These are phyloP conservation scores for Himalopsyche anomala DNA, from an alignment of 2,888 invertebrate genomes.

Conservation along the genomic window DNA sequence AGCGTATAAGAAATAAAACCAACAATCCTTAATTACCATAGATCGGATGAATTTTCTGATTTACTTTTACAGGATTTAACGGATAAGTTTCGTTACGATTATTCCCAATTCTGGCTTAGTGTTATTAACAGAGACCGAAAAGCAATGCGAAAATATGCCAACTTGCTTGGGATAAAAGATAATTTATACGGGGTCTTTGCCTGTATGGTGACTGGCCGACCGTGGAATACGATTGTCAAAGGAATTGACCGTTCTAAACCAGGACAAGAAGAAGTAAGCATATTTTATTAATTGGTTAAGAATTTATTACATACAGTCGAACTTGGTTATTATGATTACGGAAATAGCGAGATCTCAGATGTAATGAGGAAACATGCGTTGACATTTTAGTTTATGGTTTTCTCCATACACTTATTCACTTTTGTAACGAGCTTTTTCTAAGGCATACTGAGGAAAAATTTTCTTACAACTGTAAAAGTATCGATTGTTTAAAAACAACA, in stretches of 20 bases:
- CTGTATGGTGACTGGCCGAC: conserved; percentile 96
- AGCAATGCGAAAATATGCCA: conserved; percentile 87
- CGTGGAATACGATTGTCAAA: conserved; percentile 92
- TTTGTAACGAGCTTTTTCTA: no score
- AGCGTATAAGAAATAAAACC: no score
- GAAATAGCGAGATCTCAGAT: no score
- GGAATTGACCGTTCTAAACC: conserved; percentile 88
- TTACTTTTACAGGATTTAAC: conserved; percentile 82
- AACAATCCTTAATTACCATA: neutral
- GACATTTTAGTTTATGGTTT: no score
- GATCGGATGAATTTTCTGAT: neutral
- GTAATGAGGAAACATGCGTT: no score
- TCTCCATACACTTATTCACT: no score
- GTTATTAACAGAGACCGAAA: conserved; percentile 89
- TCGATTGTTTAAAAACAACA: no score
- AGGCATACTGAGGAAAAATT: no score
- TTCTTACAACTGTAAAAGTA: no score
- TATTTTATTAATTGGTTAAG: neutral
- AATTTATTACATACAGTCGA: neutral
- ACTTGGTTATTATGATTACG: no score
- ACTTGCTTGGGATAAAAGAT: conserved; percentile 87
- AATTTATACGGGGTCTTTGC: conserved; percentile 93
- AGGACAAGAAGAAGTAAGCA: conserved; percentile 80
- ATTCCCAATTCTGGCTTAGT: conserved; percentile 95
- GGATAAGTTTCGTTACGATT: conserved; percentile 91